Evolutionary conservation across 2,113 vertebrate genomes (phyloP).

Genomic region (Rhineura floridana): DNA sequence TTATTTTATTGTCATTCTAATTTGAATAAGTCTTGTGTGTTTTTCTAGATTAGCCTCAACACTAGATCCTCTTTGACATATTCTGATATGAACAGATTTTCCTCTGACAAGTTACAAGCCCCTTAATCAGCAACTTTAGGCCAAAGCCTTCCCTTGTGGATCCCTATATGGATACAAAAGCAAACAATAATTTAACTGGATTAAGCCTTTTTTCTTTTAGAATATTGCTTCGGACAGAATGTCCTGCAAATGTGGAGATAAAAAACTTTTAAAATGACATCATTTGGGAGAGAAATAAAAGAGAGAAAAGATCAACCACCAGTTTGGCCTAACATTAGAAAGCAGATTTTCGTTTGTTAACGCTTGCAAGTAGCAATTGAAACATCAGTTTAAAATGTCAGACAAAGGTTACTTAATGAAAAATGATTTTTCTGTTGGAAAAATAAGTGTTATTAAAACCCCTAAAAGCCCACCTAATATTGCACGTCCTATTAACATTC

Average conservation of each 20-base stretch:
- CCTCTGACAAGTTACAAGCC: not conserved
- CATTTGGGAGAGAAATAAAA: not conserved
- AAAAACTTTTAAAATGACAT: not conserved
- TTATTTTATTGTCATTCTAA: no score
- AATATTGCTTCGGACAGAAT: not conserved
- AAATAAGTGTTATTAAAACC: not conserved
- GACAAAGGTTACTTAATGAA: not conserved
- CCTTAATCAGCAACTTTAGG: not conserved
- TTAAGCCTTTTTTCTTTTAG: not conserved
- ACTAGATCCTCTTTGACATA: no score
- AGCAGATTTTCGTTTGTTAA: conserved; percentile 6
- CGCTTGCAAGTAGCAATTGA: not conserved
- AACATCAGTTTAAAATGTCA: conserved; percentile 9
- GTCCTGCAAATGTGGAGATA: not conserved
- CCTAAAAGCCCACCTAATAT: not conserved
- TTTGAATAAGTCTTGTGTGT: no score
- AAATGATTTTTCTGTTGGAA: not conserved
- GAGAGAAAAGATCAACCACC: not conserved
- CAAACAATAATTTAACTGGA: not conserved
- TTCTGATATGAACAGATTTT: no score
- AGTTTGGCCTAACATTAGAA: not conserved
- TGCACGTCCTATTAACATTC: not conserved
- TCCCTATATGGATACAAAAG: not conserved
- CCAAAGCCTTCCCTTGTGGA: not conserved
- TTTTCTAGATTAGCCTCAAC: no score